Evolutionary conservation across 2,113 vertebrate genomes (phyloP), one percentile per base, ranked within the genome.

Genomic region (Murina feae): DNA sequence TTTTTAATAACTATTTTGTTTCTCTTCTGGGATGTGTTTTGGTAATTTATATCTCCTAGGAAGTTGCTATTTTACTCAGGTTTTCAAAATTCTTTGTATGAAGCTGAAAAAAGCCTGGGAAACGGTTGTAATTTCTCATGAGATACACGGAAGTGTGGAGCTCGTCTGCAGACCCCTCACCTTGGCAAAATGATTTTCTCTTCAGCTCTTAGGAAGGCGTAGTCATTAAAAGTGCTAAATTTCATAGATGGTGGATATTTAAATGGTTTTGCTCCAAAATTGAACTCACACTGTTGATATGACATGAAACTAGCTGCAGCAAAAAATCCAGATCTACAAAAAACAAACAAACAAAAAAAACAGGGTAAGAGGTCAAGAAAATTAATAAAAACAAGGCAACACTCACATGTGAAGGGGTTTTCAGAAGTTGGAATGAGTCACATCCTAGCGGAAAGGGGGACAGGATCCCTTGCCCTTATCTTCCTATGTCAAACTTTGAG

Each of bases 291-390:
- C 95, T 99, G 99, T 97, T 99, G 99, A 97, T 99, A 99, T 23
- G 99, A 99, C 99, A 99, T 99, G 97, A 99, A 99, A 98, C 99
- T 99, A 86, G 99, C 99, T 90, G 99, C 99, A 35, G 99, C 99
- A 96, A 99, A 99, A 98, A 99, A 99, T 63, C 99, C 99, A 17
- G 99, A 99, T 95, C 99, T 99, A 98, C 58, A 97, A 95, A 17
- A 1, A 16, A 53, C n/a, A 97, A 72, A 35, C 20, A 63, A 83
- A 32, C 18, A 89, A n/a, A n/a, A n/a, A n/a, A n/a, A n/a, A n/a
- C n/a, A n/a, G n/a, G n/a, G n/a, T n/a, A n/a, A 44, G 69, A 92
- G 30, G 75, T 89, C 49, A 96, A 88, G 0, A 87, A 47, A 88
- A 37, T 47, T 80, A 28, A 58, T n/a, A 75, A n/a, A 93, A 42